Conservation (phyloP, 2,888 invertebrate species). For the Tuta absoluta region DNA sequence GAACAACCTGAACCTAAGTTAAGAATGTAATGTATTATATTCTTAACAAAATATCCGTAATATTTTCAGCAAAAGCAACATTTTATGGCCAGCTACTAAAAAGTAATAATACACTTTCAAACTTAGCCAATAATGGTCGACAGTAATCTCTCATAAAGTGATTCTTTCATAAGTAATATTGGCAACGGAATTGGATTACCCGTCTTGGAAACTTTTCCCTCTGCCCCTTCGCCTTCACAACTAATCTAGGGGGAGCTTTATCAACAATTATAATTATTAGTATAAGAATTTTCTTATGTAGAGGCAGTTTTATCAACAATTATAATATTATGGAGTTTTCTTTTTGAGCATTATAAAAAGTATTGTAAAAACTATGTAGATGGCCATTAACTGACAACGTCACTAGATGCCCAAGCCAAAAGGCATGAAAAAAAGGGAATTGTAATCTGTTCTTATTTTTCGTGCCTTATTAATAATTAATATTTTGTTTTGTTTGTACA, state of each 20-base stretch:
- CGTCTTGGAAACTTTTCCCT: conserved; percentile 36
- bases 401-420: too few relatives aligned
- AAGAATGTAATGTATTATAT: too few relatives aligned
- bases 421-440: too few relatives aligned
- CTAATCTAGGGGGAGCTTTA: conserved; percentile 4
- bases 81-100: conserved; percentile 30
- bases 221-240: conserved; percentile 2
- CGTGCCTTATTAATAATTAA: too few relatives aligned
- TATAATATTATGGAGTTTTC: neutral
- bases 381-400: too few relatives aligned
- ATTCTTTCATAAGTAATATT: conserved; percentile 50
- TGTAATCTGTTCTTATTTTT: too few relatives aligned
- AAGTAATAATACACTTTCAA: conserved; percentile 41
- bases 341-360: too few relatives aligned
- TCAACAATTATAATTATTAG: neutral
- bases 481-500: too few relatives aligned
- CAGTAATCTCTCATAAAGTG: conserved; percentile 44
- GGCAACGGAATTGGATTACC: conserved; percentile 48
- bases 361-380: too few relatives aligned
- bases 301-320: too few relatives aligned
- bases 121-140: conserved; percentile 45
- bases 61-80: conserved; percentile 12
- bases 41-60: neutral
- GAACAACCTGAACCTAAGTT: too few relatives aligned
- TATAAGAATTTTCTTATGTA: neutral